Base-by-base conservation (phyloP, 2,113 vertebrate species). In the Chinchilla lanigera region DNA sequence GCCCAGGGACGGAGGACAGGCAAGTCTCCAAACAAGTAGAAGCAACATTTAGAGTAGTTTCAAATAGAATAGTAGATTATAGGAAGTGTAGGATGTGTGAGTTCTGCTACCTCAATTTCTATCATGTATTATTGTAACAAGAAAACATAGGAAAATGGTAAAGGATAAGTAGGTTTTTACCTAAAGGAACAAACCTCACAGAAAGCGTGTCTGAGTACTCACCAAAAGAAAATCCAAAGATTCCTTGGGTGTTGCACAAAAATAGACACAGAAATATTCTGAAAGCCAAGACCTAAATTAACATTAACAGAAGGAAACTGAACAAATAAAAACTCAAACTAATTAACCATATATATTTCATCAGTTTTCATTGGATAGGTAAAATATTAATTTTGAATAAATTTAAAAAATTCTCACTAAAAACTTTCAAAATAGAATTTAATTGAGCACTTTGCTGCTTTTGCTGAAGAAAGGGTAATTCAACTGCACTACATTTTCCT, bases 361-460 rank as follows among this genome's bases (percentile, higher is more conserved):
- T 52, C 44, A 60, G 4, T 86, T 78, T 61, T 96, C 44, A 4
- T 28, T 19, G 12, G 19, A 33, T 20, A 52, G 6, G 13, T 30
- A 73, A 78, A 84, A 56, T 38, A 6, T 6, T 93, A 12, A 10
- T 60, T 95, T 80, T 78, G 9, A 94, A 90, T 90, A 90, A 96
- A 2, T 41, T 67, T n/a, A 77, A 61, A 63, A 84, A 41, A 67
- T 13, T 92, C 11, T 41, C 60, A 54, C 28, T 86, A 28, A 73
- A 97, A 93, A 90, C 1, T 86, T 41, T n/a, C 41, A 47, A 54
- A 91, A 88, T 73, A 58, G 11, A 96, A 84, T 71, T 84, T 4
- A 58, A 60, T 30, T 2, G 16, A 95, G 3, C 16, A 26, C 26
- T 50, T 22, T 5, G 1, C 20, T 54, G 22, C 17, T 81, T 89